phyloP scores from a whole-genome alignment of 2,113 vertebrate genomes.

The Capricornis sumatraensis region DNA sequence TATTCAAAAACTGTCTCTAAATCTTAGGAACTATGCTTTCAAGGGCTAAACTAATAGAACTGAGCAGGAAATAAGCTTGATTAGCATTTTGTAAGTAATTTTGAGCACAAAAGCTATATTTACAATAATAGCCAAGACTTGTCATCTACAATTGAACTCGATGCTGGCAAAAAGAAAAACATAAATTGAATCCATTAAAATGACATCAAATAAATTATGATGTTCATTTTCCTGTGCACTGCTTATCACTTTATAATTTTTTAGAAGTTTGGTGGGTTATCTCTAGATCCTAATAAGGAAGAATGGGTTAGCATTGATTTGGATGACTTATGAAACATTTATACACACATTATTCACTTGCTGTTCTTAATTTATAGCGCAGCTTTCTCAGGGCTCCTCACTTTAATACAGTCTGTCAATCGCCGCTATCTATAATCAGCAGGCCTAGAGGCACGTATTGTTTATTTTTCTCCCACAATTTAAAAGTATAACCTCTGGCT shows the following conservation, averaged over 20 bases:
- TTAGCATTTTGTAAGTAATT: slow-evolving; percentile 77
- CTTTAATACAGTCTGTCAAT: slow-evolving; percentile 51
- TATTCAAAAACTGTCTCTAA: slow-evolving; percentile 75
- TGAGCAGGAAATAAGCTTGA: slow-evolving; percentile 71
- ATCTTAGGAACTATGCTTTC: slow-evolving; percentile 71
- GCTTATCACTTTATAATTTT: slow-evolving; percentile 73
- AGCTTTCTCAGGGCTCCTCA: slow-evolving; percentile 1
- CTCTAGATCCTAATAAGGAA: slow-evolving; percentile 50
- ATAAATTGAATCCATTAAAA: slow-evolving; percentile 74
- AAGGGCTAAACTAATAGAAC: slow-evolving; percentile 70
- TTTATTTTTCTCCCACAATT: slow-evolving; percentile 47
- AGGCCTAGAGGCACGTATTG: background rate
- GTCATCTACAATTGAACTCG: slow-evolving; percentile 64
- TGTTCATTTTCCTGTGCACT: slow-evolving; percentile 60
- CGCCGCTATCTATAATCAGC: slow-evolving; percentile 23
- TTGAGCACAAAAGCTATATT: slow-evolving; percentile 70
- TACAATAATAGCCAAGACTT: slow-evolving; percentile 68
- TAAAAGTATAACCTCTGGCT: slow-evolving; percentile 53
- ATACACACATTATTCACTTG: slow-evolving; percentile 35
- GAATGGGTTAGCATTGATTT: slow-evolving; percentile 49
- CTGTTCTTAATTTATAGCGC: slow-evolving; percentile 61
- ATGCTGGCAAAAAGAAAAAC: slow-evolving; percentile 60
- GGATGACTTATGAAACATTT: slow-evolving; percentile 51
- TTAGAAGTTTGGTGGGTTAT: slow-evolving; percentile 26
- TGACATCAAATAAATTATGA: slow-evolving; percentile 70